phyloP scores from a whole-genome alignment of 1,140 invertebrate genomes.

The Drosophila bipectinata region DNA sequence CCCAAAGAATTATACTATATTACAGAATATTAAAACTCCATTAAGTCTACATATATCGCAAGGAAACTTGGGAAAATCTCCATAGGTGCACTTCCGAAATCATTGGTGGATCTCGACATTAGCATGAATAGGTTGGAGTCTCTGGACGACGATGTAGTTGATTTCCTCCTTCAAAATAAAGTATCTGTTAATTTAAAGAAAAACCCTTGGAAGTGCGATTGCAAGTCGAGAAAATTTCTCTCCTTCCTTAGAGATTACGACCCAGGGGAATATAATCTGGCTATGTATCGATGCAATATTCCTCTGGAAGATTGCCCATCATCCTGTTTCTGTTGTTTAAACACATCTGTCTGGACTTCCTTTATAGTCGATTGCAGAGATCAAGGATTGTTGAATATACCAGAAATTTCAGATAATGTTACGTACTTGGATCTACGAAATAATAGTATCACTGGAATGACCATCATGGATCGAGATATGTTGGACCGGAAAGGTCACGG shows the following conservation, averaged over 20 bases:
- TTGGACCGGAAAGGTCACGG: not conserved
- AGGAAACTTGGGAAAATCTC: constrained; percentile 10
- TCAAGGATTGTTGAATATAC: constrained; percentile 3
- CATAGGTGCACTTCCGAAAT: not conserved
- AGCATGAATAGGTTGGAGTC: constrained; percentile 9
- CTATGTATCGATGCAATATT: constrained; percentile 10
- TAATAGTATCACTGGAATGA: constrained; percentile 5
- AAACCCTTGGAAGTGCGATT: constrained; percentile 23
- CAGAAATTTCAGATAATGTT: not conserved
- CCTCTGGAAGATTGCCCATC: constrained; percentile 11
- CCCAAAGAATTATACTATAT: not conserved
- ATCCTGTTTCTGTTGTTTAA: constrained; percentile 16
- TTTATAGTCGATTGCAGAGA: constrained; percentile 18
- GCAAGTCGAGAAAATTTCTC: constrained; percentile 9
- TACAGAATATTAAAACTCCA: not conserved
- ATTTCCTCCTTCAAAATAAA: not conserved
- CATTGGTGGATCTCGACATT: constrained; percentile 13
- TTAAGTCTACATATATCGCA: constrained; percentile 1
- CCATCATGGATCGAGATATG: not conserved
- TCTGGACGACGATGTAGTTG: constrained; percentile 9
- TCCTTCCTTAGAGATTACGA: constrained; percentile 17
- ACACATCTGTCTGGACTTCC: not conserved
- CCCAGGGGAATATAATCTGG: constrained; percentile 2
- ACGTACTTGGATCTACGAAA: constrained; percentile 18
- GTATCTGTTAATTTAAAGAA: not conserved